These are phyloP conservation scores for Koerneria pararmatus DNA, from an alignment of 2,888 invertebrate species.

Conservation along the genomic window DNA sequence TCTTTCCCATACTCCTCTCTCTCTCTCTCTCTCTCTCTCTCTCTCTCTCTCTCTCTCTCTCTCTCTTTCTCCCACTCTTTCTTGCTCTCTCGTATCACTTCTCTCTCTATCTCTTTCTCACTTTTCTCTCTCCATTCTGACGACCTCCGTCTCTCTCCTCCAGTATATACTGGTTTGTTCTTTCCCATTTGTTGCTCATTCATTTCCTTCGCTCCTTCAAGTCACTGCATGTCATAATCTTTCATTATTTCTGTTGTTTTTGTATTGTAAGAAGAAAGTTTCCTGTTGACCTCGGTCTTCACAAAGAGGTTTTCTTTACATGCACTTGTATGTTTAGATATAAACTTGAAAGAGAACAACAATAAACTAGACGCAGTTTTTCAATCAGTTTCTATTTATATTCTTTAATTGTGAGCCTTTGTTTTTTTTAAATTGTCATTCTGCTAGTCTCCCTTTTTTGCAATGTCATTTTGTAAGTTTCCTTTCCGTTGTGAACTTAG, in stretches of 20 bases:
- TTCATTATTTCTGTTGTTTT: too few species aligned
- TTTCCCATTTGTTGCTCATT: too few species aligned
- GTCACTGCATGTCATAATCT: too few species aligned
- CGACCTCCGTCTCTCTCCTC: too few species aligned
- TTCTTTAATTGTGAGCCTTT: conserved; percentile 4
- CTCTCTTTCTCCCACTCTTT: neutral
- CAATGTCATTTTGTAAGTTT: too few species aligned
- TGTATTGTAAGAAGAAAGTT: too few species aligned
- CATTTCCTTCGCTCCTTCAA: too few species aligned
- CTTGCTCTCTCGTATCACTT: neutral
- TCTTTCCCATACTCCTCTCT: neutral
- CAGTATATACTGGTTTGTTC: too few species aligned
- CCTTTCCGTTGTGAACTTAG: too few species aligned
- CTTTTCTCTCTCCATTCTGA: too few species aligned
- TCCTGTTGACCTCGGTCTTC: neutral
- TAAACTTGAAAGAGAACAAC: neutral
- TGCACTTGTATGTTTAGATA: neutral
- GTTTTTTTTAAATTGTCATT: conserved; percentile 3
- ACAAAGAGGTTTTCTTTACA: too few species aligned
- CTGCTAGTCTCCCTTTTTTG: neutral
- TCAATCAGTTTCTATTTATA: neutral
- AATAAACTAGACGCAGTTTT: too few species aligned
- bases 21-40: conserved; percentile 5
- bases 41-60: neutral
- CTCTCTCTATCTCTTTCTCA: neutral